These are phyloP conservation scores for Lerista edwardsae DNA, from an alignment of 2,797 vertebrate genomes.

Conservation along the genomic window DNA sequence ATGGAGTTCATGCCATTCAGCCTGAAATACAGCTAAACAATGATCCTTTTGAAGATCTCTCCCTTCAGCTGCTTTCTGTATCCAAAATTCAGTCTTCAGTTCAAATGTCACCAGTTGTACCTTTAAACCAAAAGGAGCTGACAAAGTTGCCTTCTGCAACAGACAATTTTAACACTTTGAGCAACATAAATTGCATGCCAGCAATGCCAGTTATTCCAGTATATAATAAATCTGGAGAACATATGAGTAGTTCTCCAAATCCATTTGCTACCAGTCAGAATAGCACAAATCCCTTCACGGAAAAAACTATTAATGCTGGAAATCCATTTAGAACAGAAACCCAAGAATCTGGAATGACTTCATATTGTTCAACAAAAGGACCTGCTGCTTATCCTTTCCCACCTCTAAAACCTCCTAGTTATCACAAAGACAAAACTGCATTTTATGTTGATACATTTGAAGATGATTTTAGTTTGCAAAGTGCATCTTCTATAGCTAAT, in stretches of 20 bases:
- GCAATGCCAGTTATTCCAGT: conserved; percentile 79
- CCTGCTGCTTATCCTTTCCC: conserved; percentile 60
- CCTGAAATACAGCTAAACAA: conserved; percentile 84
- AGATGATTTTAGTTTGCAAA: conserved; percentile 61
- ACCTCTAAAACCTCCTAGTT: conserved; percentile 64
- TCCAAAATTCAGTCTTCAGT: conserved; percentile 79
- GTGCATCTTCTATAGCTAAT: conserved; percentile 53
- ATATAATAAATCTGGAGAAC: conserved; percentile 84
- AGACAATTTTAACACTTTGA: conserved; percentile 59
- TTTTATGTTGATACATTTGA: conserved; percentile 59
- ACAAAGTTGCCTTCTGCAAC: conserved; percentile 75
- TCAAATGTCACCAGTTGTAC: conserved; percentile 66
- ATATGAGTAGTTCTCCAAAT: conserved; percentile 77
- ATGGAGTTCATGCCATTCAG: conserved; percentile 79
- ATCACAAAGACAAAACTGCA: conserved; percentile 53
- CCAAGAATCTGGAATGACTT: conserved; percentile 69
- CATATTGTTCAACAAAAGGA: conserved; percentile 52
- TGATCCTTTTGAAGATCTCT: conserved; percentile 84
- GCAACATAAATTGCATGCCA: conserved; percentile 76
- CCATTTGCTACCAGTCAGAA: conserved; percentile 73
- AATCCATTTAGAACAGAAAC: conserved; percentile 77
- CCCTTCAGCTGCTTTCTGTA: conserved; percentile 80
- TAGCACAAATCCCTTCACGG: conserved; percentile 83
- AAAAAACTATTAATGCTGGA: conserved; percentile 65
- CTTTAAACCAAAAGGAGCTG: conserved; percentile 75